These are phyloP conservation scores for Chloroclysta siterata DNA, from an alignment of 2,888 invertebrate genomes.

Conservation along the genomic window DNA sequence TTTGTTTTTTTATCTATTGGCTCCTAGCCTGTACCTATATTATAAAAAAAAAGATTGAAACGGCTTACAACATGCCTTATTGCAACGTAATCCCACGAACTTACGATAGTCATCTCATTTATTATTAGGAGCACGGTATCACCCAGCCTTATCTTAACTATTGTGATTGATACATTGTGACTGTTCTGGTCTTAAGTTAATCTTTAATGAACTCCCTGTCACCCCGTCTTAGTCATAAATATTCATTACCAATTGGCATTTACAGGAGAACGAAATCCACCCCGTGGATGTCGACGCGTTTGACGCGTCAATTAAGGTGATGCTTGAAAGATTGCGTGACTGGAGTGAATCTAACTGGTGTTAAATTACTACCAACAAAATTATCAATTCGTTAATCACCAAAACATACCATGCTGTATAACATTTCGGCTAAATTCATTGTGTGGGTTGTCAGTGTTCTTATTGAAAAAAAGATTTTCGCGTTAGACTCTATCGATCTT, in stretches of 20 bases:
- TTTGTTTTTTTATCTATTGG: background rate
- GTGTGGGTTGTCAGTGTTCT: constrained; percentile 19
- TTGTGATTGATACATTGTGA: too few relatives aligned
- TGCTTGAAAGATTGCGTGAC: constrained; percentile 57
- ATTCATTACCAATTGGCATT: constrained; percentile 52
- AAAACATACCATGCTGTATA: constrained; percentile 51
- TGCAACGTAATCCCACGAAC: too few relatives aligned
- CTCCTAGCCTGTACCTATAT: too few relatives aligned
- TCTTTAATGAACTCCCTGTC: too few relatives aligned
- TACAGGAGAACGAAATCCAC: constrained; percentile 76
- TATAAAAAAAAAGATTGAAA: too few relatives aligned
- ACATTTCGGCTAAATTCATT: constrained; percentile 41
- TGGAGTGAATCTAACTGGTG: constrained; percentile 51
- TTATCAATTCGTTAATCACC: constrained; percentile 43
- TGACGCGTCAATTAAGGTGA: constrained; percentile 82
- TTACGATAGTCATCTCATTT: too few relatives aligned
- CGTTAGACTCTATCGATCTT: background rate
- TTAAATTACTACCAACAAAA: constrained; percentile 44
- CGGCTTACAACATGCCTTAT: too few relatives aligned
- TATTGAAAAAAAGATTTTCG: constrained; percentile 5
- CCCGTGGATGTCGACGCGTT: constrained; percentile 76
- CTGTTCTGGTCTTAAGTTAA: too few relatives aligned
- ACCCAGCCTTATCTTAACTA: too few relatives aligned
- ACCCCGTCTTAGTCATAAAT: background rate
- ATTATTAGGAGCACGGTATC: too few relatives aligned